Evolutionary conservation across 2,113 vertebrate species (phyloP).

Genomic region (Perccottus glenii): DNA sequence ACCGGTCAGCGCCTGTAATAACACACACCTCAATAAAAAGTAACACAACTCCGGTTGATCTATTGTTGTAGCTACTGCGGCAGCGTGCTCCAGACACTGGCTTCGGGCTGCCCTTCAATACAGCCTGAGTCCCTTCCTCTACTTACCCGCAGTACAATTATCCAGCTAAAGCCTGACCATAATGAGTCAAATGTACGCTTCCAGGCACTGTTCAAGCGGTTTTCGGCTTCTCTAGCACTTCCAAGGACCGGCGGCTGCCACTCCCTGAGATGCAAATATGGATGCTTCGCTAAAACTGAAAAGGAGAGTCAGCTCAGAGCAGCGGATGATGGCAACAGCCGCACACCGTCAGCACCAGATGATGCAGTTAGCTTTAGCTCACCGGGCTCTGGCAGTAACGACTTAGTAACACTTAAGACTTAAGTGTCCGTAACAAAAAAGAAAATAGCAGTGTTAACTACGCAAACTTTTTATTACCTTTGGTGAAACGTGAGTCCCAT

Average conservation of each 20-base stretch:
- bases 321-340: constrained; percentile 44
- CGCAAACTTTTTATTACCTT: constrained; percentile 10
- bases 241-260: constrained; percentile 51
- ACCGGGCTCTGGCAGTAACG: constrained; percentile 19
- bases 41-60: constrained; percentile 60
- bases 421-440: too few relatives aligned
- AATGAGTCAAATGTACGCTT: constrained; percentile 23
- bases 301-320: constrained; percentile 54
- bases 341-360: constrained; percentile 38
- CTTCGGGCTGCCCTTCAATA: constrained; percentile 45
- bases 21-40: constrained; percentile 53
- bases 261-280: constrained; percentile 78
- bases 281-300: constrained; percentile 64
- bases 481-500: not conserved
- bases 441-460: constrained; percentile 51
- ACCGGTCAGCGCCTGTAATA: constrained; percentile 4
- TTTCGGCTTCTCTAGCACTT: constrained; percentile 25
- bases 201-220: constrained; percentile 13
- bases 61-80: constrained; percentile 74
- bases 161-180: constrained; percentile 48
- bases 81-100: constrained; percentile 55
- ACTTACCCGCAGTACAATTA: constrained; percentile 1
- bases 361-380: constrained; percentile 17
- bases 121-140: not conserved
- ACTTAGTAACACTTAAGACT: constrained; percentile 1